Percentiles rank a stretch among this genome's conserved stretches.
Conservation (phyloP, 2,797 vertebrate species). For the Micrastur ruficollis region DNA sequence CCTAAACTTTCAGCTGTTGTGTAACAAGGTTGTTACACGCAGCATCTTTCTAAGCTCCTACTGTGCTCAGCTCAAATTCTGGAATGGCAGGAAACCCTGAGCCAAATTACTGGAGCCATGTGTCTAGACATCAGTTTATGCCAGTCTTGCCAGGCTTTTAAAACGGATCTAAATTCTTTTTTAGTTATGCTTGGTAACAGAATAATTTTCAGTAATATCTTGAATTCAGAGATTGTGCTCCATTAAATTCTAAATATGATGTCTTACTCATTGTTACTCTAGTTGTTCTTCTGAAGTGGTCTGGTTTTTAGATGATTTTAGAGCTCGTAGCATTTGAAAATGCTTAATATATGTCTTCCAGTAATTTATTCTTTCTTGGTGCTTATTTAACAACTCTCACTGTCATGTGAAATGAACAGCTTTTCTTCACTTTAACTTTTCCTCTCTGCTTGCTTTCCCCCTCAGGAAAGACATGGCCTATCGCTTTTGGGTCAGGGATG, state of each 20-base stretch:
- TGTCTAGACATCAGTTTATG: neutral
- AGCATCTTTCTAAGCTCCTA: neutral
- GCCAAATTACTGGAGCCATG: neutral
- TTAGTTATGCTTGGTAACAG: neutral
- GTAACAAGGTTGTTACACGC: neutral
- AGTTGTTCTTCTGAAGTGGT: neutral
- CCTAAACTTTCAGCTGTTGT: neutral
- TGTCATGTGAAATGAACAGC: neutral
- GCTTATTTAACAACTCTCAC: neutral
- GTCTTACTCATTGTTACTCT: neutral
- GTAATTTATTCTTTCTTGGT: neutral
- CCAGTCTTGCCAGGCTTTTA: slow-evolving; percentile 1
- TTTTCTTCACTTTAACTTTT: neutral
- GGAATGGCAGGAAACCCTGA: slow-evolving; percentile 9
- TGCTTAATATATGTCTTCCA: neutral
- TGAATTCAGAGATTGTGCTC: neutral
- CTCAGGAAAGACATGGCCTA: slow-evolving; percentile 88
- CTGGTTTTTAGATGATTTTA: neutral
- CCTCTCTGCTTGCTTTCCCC: slow-evolving; percentile 2
- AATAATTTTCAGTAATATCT: neutral
- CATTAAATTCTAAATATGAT: neutral
- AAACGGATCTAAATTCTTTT: neutral
- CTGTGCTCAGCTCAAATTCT: slow-evolving; percentile 22
- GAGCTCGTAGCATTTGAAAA: neutral
- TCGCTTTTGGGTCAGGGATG: slow-evolving; percentile 86